phyloP scores from a whole-genome alignment of 2,113 vertebrate species.

The Gasterosteus nipponicus region DNA sequence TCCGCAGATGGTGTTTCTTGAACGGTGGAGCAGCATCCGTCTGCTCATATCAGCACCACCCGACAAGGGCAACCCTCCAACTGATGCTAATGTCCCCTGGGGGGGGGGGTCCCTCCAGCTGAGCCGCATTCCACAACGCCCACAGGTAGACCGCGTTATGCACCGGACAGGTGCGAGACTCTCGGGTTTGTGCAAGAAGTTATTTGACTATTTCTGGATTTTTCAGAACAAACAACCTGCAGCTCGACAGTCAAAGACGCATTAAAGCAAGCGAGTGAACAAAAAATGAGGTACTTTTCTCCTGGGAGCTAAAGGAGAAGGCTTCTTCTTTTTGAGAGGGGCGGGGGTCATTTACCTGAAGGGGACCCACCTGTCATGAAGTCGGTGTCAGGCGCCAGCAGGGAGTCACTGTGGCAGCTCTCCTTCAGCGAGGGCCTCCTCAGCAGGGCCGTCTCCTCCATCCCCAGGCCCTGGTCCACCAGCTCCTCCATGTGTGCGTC shows the following conservation, averaged over 20 bases:
- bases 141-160: background rate
- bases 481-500: conserved; percentile 72
- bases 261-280: background rate
- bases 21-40: conserved; percentile 63
- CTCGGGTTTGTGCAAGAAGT: background rate
- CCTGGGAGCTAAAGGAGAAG: background rate
- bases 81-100: conserved; percentile 30
- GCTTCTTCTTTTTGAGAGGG: too few species aligned
- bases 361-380: conserved; percentile 75
- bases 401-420: conserved; percentile 66
- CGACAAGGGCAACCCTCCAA: conserved; percentile 30
- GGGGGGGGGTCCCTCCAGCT: conserved; percentile 24
- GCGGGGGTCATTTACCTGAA: too few species aligned
- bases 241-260: background rate
- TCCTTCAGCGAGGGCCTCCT: conserved; percentile 67
- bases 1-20: conserved; percentile 64
- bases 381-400: conserved; percentile 78
- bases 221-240: background rate
- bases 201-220: background rate
- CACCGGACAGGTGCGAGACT: background rate
- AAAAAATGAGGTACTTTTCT: background rate
- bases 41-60: conserved; percentile 39
- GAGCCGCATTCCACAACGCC: conserved; percentile 17
- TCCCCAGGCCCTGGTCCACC: conserved; percentile 72
- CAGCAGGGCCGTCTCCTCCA: conserved; percentile 68